A percentile compares a stretch with the other conserved stretches of the same genome.
phyloP scores from a whole-genome alignment of 1,140 invertebrate genomes.

The Polypedilum vanderplanki region DNA sequence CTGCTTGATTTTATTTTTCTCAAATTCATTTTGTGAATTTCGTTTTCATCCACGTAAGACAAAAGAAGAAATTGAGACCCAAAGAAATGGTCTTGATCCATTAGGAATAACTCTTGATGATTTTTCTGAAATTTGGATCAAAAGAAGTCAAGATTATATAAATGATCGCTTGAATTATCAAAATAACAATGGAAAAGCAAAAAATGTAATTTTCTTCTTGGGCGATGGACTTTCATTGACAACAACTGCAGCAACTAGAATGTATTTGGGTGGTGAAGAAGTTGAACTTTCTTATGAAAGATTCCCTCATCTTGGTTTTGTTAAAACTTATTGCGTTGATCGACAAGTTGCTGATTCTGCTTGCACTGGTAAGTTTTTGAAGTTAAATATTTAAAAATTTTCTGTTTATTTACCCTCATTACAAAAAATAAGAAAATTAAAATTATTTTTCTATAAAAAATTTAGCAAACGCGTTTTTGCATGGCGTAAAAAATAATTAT shows the following conservation, averaged over 20 bases:
- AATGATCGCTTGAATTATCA: conserved; percentile 36
- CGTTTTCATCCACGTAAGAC: neutral
- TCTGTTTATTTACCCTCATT: too few relatives aligned
- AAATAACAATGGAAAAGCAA: conserved; percentile 47
- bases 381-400: conserved; percentile 75
- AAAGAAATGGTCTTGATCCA: neutral
- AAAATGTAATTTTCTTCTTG: conserved; percentile 68
- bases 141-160: conserved; percentile 37
- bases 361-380: neutral
- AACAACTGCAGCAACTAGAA: conserved; percentile 61
- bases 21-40: neutral
- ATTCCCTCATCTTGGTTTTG: conserved; percentile 61
- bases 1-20: neutral
- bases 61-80: neutral
- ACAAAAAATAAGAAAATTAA: too few relatives aligned
- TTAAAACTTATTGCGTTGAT: conserved; percentile 75
- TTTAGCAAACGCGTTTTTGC: conserved; percentile 64
- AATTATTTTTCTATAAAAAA: conserved; percentile 69
- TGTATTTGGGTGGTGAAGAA: conserved; percentile 61
- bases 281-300: conserved; percentile 59
- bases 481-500: conserved; percentile 72
- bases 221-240: conserved; percentile 74
- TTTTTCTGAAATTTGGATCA: conserved; percentile 38
- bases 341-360: conserved; percentile 53
- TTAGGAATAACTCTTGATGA: conserved; percentile 35